Conservation (phyloP, 2,797 vertebrate genomes). For the Falco berigora region DNA sequence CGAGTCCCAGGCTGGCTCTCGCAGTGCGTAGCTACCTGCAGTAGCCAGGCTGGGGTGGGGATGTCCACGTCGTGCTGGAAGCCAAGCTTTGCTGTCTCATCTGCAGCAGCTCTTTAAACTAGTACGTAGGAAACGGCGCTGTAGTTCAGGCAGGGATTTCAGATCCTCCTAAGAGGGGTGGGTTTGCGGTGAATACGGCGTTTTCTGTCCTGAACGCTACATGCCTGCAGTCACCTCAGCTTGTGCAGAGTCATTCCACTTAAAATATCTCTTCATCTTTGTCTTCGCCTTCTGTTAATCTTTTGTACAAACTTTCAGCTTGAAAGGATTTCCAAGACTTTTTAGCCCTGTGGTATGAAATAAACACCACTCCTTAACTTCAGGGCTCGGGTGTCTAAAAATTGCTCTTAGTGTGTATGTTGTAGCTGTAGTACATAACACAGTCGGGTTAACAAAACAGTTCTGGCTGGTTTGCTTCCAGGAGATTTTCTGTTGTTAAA, state of each 20-base stretch:
- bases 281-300: background rate
- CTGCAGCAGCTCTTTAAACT: background rate
- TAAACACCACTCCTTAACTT: background rate
- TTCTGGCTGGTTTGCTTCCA: slow-evolving; percentile 18
- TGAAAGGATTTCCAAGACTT: background rate
- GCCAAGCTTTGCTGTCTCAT: background rate
- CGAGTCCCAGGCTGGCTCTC: background rate
- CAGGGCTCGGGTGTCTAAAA: background rate
- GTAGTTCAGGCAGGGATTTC: background rate
- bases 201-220: accelerated
- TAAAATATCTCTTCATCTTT: background rate
- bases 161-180: background rate
- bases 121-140: background rate
- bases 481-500: slow-evolving; percentile 35
- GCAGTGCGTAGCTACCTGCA: background rate
- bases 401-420: background rate
- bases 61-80: accelerated
- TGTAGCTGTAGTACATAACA: background rate
- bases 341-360: background rate
- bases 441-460: slow-evolving; percentile 21
- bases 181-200: background rate
- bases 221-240: background rate
- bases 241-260: background rate
- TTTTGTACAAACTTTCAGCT: background rate
- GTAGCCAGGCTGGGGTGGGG: background rate